Percentiles rank a stretch among this genome's conserved stretches.
Evolutionary conservation across 2,797 vertebrate species (phyloP).

Genomic region (Enteromius argenteus): DNA sequence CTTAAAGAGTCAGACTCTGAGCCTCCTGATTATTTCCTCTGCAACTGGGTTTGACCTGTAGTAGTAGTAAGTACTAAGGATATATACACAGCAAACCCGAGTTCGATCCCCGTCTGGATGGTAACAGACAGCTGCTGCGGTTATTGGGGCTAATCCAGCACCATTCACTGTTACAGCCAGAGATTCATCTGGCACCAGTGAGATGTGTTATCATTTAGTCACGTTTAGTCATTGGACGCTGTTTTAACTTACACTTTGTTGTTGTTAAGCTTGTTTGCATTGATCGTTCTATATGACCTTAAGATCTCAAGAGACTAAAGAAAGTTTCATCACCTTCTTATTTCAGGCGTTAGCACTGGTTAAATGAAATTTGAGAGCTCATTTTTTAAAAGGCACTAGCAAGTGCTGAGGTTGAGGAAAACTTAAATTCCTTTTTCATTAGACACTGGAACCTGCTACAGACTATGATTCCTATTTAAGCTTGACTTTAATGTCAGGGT

Average conservation of each 20-base stretch:
- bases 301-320: slow-evolving; percentile 5
- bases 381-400: slow-evolving; percentile 15
- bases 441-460: background rate
- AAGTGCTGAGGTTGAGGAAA: slow-evolving; percentile 20
- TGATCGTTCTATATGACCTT: background rate
- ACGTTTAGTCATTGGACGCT: slow-evolving; percentile 41
- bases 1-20: too few species aligned
- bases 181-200: slow-evolving; percentile 56
- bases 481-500: slow-evolving; percentile 33
- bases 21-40: too few species aligned
- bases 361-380: slow-evolving; percentile 3
- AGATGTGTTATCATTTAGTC: slow-evolving; percentile 29
- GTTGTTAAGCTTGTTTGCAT: background rate
- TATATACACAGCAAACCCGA: too few species aligned
- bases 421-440: slow-evolving; percentile 21
- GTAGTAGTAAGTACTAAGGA: too few species aligned
- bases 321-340: background rate
- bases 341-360: background rate
- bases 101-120: too few species aligned
- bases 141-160: slow-evolving; percentile 69
- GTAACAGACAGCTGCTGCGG: slow-evolving; percentile 65
- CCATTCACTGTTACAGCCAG: slow-evolving; percentile 64
- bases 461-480: slow-evolving; percentile 12
- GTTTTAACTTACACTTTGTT: slow-evolving; percentile 26
- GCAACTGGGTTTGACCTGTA: too few species aligned